A percentile compares a stretch with the other conserved stretches of the same genome.
Evolutionary conservation across 1,140 invertebrate genomes (phyloP).

Genomic region (Drosophila ohnishii): DNA sequence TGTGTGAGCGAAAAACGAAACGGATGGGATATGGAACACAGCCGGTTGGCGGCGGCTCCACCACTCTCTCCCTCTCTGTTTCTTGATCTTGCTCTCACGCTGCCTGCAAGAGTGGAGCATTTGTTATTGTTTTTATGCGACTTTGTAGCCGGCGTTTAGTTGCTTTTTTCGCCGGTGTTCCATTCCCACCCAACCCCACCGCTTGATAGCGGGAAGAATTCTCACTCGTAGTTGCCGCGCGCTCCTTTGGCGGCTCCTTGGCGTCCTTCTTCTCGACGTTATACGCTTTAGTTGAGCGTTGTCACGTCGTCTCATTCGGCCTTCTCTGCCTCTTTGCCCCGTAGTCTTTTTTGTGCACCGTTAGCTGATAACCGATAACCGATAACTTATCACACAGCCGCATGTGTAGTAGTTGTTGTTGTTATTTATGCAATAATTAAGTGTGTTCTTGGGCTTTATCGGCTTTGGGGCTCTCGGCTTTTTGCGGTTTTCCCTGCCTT

Average conservation of each 20-base stretch:
- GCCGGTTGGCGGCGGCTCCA: constrained; percentile 45
- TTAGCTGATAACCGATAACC: constrained; percentile 36
- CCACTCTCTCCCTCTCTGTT: constrained; percentile 17
- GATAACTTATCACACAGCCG: constrained; percentile 36
- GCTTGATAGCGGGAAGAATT: constrained; percentile 10
- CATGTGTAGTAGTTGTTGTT: constrained; percentile 19
- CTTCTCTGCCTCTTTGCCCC: constrained; percentile 13
- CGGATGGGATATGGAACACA: constrained; percentile 54
- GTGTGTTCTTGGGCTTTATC: constrained; percentile 38
- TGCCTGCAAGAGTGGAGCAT: constrained; percentile 12
- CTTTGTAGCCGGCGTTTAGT: constrained; percentile 49
- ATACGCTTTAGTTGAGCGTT: constrained; percentile 28
- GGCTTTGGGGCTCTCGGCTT: neutral
- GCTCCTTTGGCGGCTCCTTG: constrained; percentile 1
- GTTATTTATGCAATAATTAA: constrained; percentile 43
- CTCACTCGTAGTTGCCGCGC: constrained; percentile 1
- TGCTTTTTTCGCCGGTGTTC: constrained; percentile 52
- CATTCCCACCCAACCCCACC: constrained; percentile 13
- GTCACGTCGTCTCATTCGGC: constrained; percentile 49
- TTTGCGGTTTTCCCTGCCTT: neutral
- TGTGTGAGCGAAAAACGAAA: constrained; percentile 32
- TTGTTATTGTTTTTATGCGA: constrained; percentile 65
- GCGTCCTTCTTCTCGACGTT: neutral
- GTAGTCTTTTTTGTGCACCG: constrained; percentile 9
- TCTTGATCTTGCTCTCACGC: constrained; percentile 21